Evolutionary conservation across 2,888 invertebrate genomes (phyloP), one percentile per base, ranked within the genome.

Genomic region (Tachina fera): DNA sequence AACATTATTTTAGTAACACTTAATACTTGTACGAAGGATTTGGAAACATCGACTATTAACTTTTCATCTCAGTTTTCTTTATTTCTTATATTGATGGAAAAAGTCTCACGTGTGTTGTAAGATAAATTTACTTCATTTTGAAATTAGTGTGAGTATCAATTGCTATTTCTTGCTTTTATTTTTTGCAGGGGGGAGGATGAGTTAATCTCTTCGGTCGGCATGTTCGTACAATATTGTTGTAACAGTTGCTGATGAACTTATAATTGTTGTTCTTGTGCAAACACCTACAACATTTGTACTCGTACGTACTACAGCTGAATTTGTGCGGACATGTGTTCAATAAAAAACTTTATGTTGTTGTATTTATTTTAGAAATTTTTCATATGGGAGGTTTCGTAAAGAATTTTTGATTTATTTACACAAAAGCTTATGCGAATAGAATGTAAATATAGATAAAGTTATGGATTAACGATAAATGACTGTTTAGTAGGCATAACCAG

Each of bases 191-290:
- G n/a, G 11, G 58, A 60, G 76, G 61, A 19, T 76, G 41, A 31
- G 67, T 43, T 75, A 60, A 76, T 60, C 77, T 76, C 47, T 74
- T 80, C 58, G 82, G 75, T 72, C 67, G 45, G 11, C 75, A 45
- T n/a, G 49, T 31, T 31, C 31, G 6, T 22, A 76, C 61, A 70
- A 68, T 58, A 53, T 65, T 83, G 79, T 49, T 70, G 87, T 83
- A 88, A 83, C 88, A 89, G 89, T 89, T 89, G 89, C 83, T 91
- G 91, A 91, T 91, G 91, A 88, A 89, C 90, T 90, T 90, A 90
- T 91, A 91, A 91, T 91, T 91, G 91, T 89, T 90, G 89, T 89
- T 60, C 81, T 60, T 47, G 39, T 53, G 3, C 76, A 83, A 51
- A 31, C 31, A 31, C 9, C 22, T 9, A 16, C 41, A 39, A 1